phyloP scores from a whole-genome alignment of 2,888 invertebrate species.

The Scaptomyza reducta region DNA sequence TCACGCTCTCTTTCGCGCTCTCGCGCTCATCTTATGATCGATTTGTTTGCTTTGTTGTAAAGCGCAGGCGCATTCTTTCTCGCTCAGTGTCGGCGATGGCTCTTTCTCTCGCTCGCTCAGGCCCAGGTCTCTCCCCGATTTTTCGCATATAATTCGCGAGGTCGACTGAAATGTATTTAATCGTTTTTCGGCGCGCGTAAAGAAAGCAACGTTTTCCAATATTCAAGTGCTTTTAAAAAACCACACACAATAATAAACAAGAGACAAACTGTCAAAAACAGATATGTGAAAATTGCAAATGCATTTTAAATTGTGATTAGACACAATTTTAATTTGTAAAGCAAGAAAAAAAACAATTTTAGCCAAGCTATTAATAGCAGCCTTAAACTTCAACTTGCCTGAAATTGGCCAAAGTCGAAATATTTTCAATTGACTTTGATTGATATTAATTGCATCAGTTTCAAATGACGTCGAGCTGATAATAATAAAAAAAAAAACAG shows the following conservation, averaged over 20 bases:
- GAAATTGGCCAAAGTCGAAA: slow-evolving; percentile 29
- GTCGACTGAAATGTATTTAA: slow-evolving; percentile 81
- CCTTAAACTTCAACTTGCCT: slow-evolving; percentile 31
- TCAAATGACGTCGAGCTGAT: slow-evolving; percentile 21
- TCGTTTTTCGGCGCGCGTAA: slow-evolving; percentile 78
- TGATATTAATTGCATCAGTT: slow-evolving; percentile 58
- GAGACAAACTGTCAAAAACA: slow-evolving; percentile 15
- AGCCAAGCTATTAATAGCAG: slow-evolving; percentile 12
- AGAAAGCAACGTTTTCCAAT: slow-evolving; percentile 68
- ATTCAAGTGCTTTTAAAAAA: slow-evolving; percentile 29
- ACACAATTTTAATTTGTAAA: slow-evolving; percentile 37
- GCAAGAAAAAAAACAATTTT: neutral
- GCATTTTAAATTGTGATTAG: slow-evolving; percentile 48
- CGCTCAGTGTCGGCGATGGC: neutral
- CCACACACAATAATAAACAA: neutral
- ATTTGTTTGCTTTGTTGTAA: slow-evolving; percentile 26
- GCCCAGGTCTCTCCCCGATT: slow-evolving; percentile 36
- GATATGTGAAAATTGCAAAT: slow-evolving; percentile 33
- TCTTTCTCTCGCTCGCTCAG: slow-evolving; percentile 4
- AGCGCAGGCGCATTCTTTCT: slow-evolving; percentile 48
- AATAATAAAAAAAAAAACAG: slow-evolving; percentile 3
- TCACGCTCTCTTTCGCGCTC: slow-evolving; percentile 4
- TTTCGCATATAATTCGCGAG: slow-evolving; percentile 83
- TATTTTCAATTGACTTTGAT: slow-evolving; percentile 60
- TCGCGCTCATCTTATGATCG: slow-evolving; percentile 45